Conservation (phyloP, 2,797 vertebrate genomes). For the Alosa sapidissima region DNA sequence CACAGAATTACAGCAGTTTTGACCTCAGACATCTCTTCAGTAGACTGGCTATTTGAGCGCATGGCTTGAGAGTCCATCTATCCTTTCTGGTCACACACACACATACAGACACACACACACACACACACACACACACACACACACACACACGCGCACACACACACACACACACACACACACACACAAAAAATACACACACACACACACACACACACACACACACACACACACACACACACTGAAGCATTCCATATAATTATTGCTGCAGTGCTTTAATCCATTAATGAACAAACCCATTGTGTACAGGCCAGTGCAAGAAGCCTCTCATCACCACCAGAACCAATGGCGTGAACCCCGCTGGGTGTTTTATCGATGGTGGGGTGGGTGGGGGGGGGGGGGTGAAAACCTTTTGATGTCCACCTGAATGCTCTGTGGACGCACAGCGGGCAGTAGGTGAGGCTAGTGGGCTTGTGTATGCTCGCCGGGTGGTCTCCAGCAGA, state of each 20-base stretch:
- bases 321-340: not conserved
- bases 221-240: not conserved
- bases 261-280: not conserved
- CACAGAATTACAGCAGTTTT: not conserved
- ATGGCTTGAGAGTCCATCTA: not conserved
- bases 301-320: not conserved
- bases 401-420: slow-evolving; percentile 4
- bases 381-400: not conserved
- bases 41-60: not conserved
- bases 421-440: slow-evolving; percentile 12
- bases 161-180: no score
- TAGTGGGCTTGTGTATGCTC: not conserved
- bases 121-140: no score
- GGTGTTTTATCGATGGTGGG: not conserved
- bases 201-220: not conserved
- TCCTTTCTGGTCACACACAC: not conserved
- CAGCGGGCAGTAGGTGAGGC: not conserved
- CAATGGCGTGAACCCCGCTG: not conserved
- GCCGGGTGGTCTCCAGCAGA: not conserved
- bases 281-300: slow-evolving; percentile 4
- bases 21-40: slow-evolving; percentile 5
- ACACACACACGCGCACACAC: no score
- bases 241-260: not conserved
- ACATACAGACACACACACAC: not conserved
- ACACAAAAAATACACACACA: no score